Evolutionary conservation across 2,797 vertebrate genomes (phyloP), one percentile per base, ranked within the genome.

Genomic region (Lacerta viridis): DNA sequence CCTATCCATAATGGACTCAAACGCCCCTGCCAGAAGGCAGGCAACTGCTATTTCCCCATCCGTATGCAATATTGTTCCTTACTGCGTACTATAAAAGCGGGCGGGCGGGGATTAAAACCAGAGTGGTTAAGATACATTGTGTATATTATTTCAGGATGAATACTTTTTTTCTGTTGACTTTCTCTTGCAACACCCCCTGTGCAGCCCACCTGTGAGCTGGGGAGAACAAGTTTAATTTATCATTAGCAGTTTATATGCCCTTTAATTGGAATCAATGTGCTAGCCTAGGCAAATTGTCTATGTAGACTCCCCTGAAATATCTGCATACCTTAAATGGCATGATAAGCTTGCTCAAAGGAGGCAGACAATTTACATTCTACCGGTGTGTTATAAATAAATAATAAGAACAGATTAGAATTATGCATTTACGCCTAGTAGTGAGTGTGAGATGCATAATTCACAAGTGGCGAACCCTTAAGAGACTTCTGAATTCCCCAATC

Each of bases 371-470:
- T 96, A 96, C 95, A 93, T 93, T 96, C 83, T 85, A 93, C 91
- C 91, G 80, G 90, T 39, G 1, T 86, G 59, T 87, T 94, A 91
- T 95, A 96, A 95, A 95, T 95, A 96, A 96, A 90, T 94, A 95
- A 96, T 96, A 95, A 95, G 95, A 96, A 94, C 92, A 92, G 93
- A 96, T 94, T 93, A 95, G 94, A 96, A 95, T 95, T 95, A 95
- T 90, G 90, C 89, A 93, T 95, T 95, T 95, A 93, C 81, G 0
- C 90, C 92, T 95, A 93, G 89, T 94, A 92, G 87, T 88, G 91
- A 94, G 92, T 95, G 88, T 82, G 82, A 94, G 93, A 94, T 93
- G 89, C 89, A 95, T 96, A 94, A 95, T 94, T 96, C 93, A 93
- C 87, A 93, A 95, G 81, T 78, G 90, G 92, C 88, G 90, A 93